These are phyloP conservation scores for Agrilus planipennis DNA, from an alignment of 1,140 invertebrate genomes.

Conservation along the genomic window DNA sequence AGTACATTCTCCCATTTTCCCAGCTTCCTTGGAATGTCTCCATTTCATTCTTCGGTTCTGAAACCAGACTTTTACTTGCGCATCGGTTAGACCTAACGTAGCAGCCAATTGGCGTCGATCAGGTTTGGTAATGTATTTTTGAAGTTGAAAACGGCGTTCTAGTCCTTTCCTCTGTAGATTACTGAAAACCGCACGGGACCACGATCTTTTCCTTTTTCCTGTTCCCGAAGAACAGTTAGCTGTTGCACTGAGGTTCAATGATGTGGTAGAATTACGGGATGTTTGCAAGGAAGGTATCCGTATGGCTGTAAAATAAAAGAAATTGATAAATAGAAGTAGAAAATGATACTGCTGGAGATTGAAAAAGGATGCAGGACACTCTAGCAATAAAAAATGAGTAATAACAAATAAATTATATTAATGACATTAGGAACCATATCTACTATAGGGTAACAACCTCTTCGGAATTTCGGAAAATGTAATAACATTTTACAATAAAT, in stretches of 20 bases:
- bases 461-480: too few species aligned
- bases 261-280: constrained; percentile 9
- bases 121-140: constrained; percentile 92
- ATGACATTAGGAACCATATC: too few species aligned
- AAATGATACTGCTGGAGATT: not conserved
- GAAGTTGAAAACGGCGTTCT: constrained; percentile 81
- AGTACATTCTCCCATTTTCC: constrained; percentile 19
- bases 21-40: constrained; percentile 66
- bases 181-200: constrained; percentile 90
- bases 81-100: constrained; percentile 81
- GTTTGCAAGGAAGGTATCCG: constrained; percentile 18
- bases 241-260: constrained; percentile 3
- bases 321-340: too few species aligned
- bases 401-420: not conserved
- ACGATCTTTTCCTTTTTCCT: constrained; percentile 72
- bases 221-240: constrained; percentile 18
- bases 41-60: constrained; percentile 91
- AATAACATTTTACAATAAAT: too few species aligned
- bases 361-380: too few species aligned
- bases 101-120: constrained; percentile 83
- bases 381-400: too few species aligned
- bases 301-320: constrained; percentile 17
- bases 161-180: constrained; percentile 82
- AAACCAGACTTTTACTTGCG: constrained; percentile 88
- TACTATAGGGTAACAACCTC: too few species aligned